These are phyloP conservation scores for Vultur gryphus DNA, from an alignment of 2,797 vertebrate genomes.

Conservation along the genomic window DNA sequence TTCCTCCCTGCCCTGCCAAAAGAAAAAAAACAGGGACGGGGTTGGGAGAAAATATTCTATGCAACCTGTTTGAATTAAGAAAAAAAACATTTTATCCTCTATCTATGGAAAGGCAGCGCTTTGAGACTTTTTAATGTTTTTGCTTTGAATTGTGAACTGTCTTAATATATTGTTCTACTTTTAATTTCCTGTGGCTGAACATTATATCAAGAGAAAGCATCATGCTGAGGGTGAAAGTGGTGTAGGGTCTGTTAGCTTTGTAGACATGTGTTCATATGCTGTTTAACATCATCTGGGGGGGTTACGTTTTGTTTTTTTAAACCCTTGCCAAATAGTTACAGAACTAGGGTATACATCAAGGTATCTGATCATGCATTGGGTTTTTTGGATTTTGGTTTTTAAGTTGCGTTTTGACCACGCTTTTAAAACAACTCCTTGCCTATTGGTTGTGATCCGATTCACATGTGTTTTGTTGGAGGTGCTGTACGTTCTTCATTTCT, in stretches of 20 bases:
- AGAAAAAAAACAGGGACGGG: rapidly evolving
- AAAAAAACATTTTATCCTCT: background rate
- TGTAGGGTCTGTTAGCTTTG: background rate
- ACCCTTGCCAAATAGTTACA: background rate
- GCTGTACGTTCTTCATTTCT: background rate
- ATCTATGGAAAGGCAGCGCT: background rate
- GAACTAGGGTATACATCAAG: background rate
- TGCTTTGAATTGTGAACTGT: background rate
- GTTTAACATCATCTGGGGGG: background rate
- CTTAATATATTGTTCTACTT: background rate
- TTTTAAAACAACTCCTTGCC: background rate
- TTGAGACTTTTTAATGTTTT: background rate
- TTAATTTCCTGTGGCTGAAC: background rate
- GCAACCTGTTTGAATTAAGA: background rate
- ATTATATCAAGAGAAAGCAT: background rate
- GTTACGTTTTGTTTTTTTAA: background rate
- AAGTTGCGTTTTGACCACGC: background rate
- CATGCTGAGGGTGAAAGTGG: background rate
- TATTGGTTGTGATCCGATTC: background rate
- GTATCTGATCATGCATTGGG: background rate
- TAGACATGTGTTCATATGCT: background rate
- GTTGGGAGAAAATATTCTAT: background rate
- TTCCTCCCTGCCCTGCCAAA: background rate
- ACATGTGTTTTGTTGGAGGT: background rate
- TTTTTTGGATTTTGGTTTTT: background rate